phyloP scores from a whole-genome alignment of 2,797 vertebrate genomes.

The Petrocephalus schoutedeni region DNA sequence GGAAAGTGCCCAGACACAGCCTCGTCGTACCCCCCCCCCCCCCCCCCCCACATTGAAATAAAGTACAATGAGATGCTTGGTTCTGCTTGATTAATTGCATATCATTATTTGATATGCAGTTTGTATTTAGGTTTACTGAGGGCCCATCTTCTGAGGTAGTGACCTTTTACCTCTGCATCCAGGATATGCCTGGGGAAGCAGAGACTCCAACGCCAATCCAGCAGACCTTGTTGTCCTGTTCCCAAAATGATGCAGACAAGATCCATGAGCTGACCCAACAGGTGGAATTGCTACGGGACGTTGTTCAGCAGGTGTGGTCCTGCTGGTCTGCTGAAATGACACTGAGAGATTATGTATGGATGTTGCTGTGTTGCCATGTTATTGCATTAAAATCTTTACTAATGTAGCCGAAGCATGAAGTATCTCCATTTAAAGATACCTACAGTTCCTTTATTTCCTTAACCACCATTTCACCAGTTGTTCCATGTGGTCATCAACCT shows the following conservation, averaged over 20 bases:
- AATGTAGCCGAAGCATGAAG: neutral
- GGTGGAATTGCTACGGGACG: slow-evolving; percentile 59
- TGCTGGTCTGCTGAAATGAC: neutral
- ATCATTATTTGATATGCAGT: neutral
- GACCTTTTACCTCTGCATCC: neutral
- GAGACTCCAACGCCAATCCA: slow-evolving; percentile 9
- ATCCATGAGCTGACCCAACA: slow-evolving; percentile 63
- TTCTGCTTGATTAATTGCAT: neutral
- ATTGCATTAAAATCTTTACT: neutral
- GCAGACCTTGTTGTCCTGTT: slow-evolving; percentile 36
- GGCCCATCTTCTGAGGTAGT: neutral
- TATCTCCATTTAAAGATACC: neutral
- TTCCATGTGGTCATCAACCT: neutral
- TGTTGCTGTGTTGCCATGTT: neutral
- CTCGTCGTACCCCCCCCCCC: neutral
- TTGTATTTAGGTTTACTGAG: neutral
- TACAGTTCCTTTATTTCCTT: neutral
- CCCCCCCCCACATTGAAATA: neutral
- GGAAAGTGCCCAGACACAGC: neutral
- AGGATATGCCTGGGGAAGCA: slow-evolving; percentile 42
- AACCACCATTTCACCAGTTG: neutral
- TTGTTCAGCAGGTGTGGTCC: slow-evolving; percentile 58
- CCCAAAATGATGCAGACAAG: slow-evolving; percentile 52
- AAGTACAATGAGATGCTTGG: neutral
- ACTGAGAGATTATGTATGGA: neutral